These are phyloP conservation scores for Cephus cinctus DNA, from an alignment of 1,140 invertebrate species.

Conservation along the genomic window DNA sequence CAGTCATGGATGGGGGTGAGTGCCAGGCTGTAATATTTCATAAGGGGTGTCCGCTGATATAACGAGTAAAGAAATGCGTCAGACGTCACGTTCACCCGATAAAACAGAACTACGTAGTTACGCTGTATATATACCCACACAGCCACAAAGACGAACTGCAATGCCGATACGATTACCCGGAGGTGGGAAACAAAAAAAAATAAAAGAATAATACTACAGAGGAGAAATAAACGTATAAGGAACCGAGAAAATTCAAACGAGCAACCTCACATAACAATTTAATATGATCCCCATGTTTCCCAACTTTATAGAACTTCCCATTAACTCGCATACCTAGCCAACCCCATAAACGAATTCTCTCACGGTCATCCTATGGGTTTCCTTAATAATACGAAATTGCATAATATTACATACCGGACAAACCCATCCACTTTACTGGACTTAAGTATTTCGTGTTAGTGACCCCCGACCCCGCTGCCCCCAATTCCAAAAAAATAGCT, in stretches of 20 bases:
- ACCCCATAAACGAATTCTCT: slow-evolving; percentile 11
- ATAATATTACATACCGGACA: slow-evolving; percentile 16
- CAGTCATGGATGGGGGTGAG: too few relatives aligned
- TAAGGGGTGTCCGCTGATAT: not conserved
- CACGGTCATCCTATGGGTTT: slow-evolving; percentile 1
- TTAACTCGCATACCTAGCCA: slow-evolving; percentile 16
- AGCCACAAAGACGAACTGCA: not conserved
- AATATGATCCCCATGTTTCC: slow-evolving; percentile 8
- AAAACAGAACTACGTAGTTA: not conserved
- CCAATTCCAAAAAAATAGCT: not conserved
- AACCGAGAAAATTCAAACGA: too few relatives aligned
- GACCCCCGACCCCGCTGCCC: not conserved
- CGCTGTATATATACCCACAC: not conserved
- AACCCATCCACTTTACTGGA: not conserved
- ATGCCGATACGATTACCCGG: not conserved
- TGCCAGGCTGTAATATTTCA: not conserved
- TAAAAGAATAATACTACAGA: slow-evolving; percentile 1
- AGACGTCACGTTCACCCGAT: slow-evolving; percentile 5
- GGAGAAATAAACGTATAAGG: too few relatives aligned
- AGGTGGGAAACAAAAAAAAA: not conserved
- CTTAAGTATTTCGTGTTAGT: not conserved
- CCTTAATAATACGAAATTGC: slow-evolving; percentile 13
- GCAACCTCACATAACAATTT: not conserved
- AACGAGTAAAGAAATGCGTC: not conserved
- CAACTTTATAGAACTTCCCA: slow-evolving; percentile 11